phyloP scores from a whole-genome alignment of 2,113 vertebrate species.

The Caranx ignobilis region DNA sequence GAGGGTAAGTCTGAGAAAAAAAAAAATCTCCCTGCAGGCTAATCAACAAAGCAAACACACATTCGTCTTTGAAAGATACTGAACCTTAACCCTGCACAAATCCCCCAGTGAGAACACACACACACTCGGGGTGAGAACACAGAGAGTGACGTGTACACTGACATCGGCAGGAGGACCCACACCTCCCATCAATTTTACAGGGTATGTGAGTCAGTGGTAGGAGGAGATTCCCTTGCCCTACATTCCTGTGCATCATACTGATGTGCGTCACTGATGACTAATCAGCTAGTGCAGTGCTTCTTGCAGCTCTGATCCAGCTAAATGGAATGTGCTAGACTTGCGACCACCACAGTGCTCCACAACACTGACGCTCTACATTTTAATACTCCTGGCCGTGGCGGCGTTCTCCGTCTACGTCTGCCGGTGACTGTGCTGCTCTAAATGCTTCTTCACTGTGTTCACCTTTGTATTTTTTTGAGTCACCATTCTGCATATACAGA shows the following conservation, averaged over 20 bases:
- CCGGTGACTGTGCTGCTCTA: conserved; percentile 1
- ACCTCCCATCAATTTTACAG: conserved; percentile 33
- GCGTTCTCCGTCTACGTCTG: neutral
- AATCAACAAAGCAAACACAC: conserved; percentile 12
- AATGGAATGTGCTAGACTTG: conserved; percentile 72
- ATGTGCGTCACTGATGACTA: conserved; percentile 82
- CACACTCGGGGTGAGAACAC: neutral
- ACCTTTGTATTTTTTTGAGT: too few species aligned
- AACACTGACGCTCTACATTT: conserved; percentile 21
- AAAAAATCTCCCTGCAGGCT: neutral
- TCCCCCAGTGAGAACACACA: neutral
- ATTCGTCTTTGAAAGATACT: conserved; percentile 8
- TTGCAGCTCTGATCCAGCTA: conserved; percentile 58
- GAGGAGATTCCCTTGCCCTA: conserved; percentile 84
- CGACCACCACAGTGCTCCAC: conserved; percentile 53
- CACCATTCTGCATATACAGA: too few species aligned
- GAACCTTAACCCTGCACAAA: conserved; percentile 5
- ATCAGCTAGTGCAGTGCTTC: conserved; percentile 67
- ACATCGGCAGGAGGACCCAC: conserved; percentile 4
- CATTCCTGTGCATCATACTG: conserved; percentile 74
- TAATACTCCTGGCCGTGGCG: neutral
- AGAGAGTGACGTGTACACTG: neutral
- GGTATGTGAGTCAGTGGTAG: conserved; percentile 71
- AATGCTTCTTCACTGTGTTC: neutral
- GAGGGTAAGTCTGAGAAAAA: neutral